Conservation (phyloP, 2,797 vertebrate species). For the Sebastes matsubarae region DNA sequence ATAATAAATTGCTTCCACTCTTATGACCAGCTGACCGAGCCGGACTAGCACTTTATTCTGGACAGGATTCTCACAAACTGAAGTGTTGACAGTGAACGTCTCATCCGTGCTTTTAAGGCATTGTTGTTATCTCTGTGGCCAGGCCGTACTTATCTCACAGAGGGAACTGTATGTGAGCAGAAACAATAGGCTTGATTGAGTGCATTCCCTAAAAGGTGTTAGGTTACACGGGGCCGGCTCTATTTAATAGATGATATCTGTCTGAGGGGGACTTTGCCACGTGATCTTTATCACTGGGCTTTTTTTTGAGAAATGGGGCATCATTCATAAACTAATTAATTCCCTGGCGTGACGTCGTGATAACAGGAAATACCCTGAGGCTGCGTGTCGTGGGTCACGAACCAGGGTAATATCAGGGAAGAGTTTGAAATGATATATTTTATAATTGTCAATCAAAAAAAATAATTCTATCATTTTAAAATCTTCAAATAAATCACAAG, state of each 20-base stretch:
- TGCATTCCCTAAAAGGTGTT: slow-evolving; percentile 84
- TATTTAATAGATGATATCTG: slow-evolving; percentile 83
- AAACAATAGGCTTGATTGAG: slow-evolving; percentile 87
- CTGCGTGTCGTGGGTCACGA: background rate
- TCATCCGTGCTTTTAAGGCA: slow-evolving; percentile 80
- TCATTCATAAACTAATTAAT: slow-evolving; percentile 70
- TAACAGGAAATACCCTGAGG: slow-evolving; percentile 53
- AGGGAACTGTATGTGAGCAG: slow-evolving; percentile 86
- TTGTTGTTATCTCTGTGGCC: slow-evolving; percentile 80
- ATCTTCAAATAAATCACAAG: too few species aligned
- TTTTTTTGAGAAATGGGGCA: slow-evolving; percentile 55
- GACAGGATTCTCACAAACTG: slow-evolving; percentile 51
- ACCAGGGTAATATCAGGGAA: background rate
- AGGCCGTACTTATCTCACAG: slow-evolving; percentile 81
- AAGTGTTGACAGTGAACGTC: slow-evolving; percentile 77
- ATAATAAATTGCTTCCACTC: background rate
- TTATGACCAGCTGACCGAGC: background rate
- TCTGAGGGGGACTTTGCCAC: slow-evolving; percentile 44
- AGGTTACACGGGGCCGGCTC: slow-evolving; percentile 72
- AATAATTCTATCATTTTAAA: background rate
- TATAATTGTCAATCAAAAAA: too few species aligned
- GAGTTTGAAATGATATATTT: background rate
- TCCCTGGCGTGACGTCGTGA: slow-evolving; percentile 38
- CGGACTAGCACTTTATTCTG: slow-evolving; percentile 51
- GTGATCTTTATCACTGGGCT: slow-evolving; percentile 71